phyloP scores from a whole-genome alignment of 2,113 vertebrate species.

The Arothron firmamentum region DNA sequence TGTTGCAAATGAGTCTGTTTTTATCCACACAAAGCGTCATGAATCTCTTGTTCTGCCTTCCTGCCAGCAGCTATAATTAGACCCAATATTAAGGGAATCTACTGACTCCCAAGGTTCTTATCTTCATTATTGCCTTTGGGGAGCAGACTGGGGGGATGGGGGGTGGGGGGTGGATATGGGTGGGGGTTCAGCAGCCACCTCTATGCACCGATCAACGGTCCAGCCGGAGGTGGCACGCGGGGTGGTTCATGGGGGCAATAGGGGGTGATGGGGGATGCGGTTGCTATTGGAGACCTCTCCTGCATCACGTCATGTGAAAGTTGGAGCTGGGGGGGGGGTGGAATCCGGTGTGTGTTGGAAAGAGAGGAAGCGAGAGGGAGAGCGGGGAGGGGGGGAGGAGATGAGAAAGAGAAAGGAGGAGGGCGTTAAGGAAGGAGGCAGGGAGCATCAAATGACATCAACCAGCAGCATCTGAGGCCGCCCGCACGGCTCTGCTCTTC shows the following conservation, averaged over 20 bases:
- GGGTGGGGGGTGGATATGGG: slow-evolving; percentile 15
- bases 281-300: slow-evolving; percentile 72
- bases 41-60: slow-evolving; percentile 20
- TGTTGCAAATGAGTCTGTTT: too few species aligned
- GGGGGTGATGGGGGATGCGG: slow-evolving; percentile 61
- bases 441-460: slow-evolving; percentile 69
- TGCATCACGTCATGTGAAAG: slow-evolving; percentile 70
- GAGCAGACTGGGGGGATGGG: slow-evolving; percentile 12
- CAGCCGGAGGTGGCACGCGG: slow-evolving; percentile 22
- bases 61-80: slow-evolving; percentile 61
- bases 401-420: slow-evolving; percentile 43
- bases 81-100: slow-evolving; percentile 49
- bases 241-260: slow-evolving; percentile 47
- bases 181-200: slow-evolving; percentile 35
- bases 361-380: slow-evolving; percentile 23
- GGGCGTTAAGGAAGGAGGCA: slow-evolving; percentile 66
- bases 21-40: not conserved
- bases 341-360: slow-evolving; percentile 35
- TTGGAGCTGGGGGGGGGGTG: slow-evolving; percentile 9
- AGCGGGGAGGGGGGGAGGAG: slow-evolving; percentile 14
- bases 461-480: slow-evolving; percentile 65
- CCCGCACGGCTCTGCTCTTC: slow-evolving; percentile 53
- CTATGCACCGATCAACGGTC: slow-evolving; percentile 53
- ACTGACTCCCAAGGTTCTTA: slow-evolving; percentile 56
- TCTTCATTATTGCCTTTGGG: slow-evolving; percentile 46